A percentile compares a stretch with the other conserved stretches of the same genome.
Conservation (phyloP, 2,888 invertebrate genomes). For the Graphium colonna region DNA sequence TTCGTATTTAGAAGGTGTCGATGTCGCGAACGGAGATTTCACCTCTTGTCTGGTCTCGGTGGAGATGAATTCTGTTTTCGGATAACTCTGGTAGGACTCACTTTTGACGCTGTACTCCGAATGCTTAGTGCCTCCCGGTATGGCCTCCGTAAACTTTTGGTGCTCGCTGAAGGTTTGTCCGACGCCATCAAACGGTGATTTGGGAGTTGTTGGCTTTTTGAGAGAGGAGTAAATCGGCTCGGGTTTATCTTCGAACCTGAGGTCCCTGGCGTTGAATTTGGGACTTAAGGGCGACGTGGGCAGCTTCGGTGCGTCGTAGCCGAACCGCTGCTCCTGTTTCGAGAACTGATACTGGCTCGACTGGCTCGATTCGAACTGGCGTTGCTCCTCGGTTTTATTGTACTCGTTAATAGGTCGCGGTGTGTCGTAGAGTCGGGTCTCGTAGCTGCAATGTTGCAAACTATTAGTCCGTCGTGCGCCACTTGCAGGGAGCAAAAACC, state of each 20-base stretch:
- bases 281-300: conserved; percentile 59
- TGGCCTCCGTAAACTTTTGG: conserved; percentile 65
- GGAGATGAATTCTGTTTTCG: conserved; percentile 60
- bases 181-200: conserved; percentile 55
- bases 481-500: conserved; percentile 20
- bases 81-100: conserved; percentile 66
- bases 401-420: conserved; percentile 63
- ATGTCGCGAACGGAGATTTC: conserved; percentile 61
- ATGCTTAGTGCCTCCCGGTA: conserved; percentile 67
- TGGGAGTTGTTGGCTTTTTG: conserved; percentile 48
- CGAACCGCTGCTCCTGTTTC: conserved; percentile 56
- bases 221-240: conserved; percentile 67
- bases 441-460: conserved; percentile 68
- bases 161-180: conserved; percentile 68
- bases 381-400: conserved; percentile 50
- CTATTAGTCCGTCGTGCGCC: conserved; percentile 32
- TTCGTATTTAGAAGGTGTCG: conserved; percentile 61
- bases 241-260: conserved; percentile 65
- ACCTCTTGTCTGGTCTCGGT: conserved; percentile 57
- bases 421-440: conserved; percentile 77
- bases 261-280: conserved; percentile 72
- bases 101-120: conserved; percentile 63
- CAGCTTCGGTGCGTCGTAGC: conserved; percentile 58
- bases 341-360: conserved; percentile 46
- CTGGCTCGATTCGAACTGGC: conserved; percentile 41